Evolutionary conservation across 2,113 vertebrate species (phyloP), one percentile per base, ranked within the genome.

Genomic region (Anolis sagrei): DNA sequence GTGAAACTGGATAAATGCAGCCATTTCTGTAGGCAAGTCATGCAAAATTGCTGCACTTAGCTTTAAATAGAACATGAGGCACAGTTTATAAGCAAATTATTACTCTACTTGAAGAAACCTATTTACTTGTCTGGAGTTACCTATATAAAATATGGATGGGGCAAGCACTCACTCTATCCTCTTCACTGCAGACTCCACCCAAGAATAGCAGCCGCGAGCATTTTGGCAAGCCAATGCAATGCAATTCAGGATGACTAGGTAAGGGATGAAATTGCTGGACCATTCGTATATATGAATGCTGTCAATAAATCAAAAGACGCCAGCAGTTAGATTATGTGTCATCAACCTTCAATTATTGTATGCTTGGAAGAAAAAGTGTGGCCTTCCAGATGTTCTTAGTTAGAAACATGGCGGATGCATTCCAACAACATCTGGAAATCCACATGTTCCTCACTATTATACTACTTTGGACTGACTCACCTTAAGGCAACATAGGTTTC

Each of bases 31-130:
- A 11, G 34, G 49, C 64, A 29, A 16, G 16, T 39, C 66, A 87
- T 88, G 87, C 64, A 36, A 80, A 76, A 91, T 73, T 68, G 84
- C 8, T 62, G 36, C 78, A 92, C 79, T 91, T 92, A 88, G 70
- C 81, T 84, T 94, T 89, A 87, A 92, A 92, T 87, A 68, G 90
- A 90, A 87, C 29, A 88, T 86, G 88, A 88, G 0, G 0, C 89
- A 88, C 79, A 93, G 82, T 90, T 93, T 86, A 93, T 91, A 81
- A 92, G 88, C 83, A 85, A 88, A 94, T 95, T 94, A 94, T 64
- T 75, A 81, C 70, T 87, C 64, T 29, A 68, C 77, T 87, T 54
- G 9, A 36, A 82, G 75, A 91, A 89, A 91, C 83, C 89, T 90
- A 88, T 87, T 87, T 93, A 88, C 76, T 82, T 88, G 83, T 77